Conservation (phyloP, 2,113 vertebrate genomes). For the Abramis brama region DNA sequence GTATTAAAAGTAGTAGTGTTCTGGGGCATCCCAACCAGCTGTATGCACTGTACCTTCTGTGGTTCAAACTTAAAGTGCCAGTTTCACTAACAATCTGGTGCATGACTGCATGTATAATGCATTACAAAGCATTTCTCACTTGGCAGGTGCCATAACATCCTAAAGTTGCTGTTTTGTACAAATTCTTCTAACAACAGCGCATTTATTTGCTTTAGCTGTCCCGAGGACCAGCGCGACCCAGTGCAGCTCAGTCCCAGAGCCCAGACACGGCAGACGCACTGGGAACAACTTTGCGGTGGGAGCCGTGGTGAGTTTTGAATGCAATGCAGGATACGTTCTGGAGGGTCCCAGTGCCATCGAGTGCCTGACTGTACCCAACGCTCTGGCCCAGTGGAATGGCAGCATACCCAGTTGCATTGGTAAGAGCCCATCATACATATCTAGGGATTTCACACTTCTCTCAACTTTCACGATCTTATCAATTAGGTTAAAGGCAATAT, state of each 20-base stretch:
- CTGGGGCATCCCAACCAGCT: slow-evolving; percentile 5
- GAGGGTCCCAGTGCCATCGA: slow-evolving; percentile 86
- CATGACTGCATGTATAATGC: neutral
- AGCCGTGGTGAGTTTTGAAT: slow-evolving; percentile 89
- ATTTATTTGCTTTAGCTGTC: slow-evolving; percentile 78
- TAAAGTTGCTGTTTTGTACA: neutral
- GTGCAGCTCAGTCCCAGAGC: slow-evolving; percentile 96
- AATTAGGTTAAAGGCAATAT: no score
- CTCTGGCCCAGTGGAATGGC: slow-evolving; percentile 94
- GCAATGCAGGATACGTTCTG: slow-evolving; percentile 87
- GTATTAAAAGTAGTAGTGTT: slow-evolving; percentile 36
- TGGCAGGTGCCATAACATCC: neutral
- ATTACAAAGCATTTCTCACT: neutral
- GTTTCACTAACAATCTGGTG: slow-evolving; percentile 9
- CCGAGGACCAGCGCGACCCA: slow-evolving; percentile 95
- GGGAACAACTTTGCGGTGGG: slow-evolving; percentile 94
- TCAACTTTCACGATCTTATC: neutral
- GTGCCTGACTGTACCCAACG: slow-evolving; percentile 91
- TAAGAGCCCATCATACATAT: slow-evolving; percentile 64
- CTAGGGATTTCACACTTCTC: neutral
- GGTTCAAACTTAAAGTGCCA: slow-evolving; percentile 6
- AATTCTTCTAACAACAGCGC: neutral
- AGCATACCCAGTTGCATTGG: slow-evolving; percentile 91
- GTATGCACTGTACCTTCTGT: slow-evolving; percentile 5
- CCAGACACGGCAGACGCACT: slow-evolving; percentile 88